Conservation (phyloP, 2,888 invertebrate species). For the Aricia artaxerxes region DNA sequence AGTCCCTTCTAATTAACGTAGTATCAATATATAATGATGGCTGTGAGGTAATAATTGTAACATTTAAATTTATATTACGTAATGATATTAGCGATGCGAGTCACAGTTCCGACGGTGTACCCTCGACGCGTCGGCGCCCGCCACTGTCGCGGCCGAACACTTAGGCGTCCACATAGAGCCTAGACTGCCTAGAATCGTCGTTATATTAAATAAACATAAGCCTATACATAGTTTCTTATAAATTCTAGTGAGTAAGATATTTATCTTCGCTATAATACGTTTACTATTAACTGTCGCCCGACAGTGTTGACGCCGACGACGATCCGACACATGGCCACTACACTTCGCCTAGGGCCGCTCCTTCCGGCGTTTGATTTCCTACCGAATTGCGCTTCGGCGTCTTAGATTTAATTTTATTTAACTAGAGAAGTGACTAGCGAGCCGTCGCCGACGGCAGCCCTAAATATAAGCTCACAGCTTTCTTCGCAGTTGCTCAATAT, state of each 20-base stretch:
- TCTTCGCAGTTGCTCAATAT: constrained; percentile 74
- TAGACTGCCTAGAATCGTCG: constrained; percentile 42
- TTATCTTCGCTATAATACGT: constrained; percentile 39
- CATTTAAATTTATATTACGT: constrained; percentile 79
- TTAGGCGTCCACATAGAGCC: constrained; percentile 43
- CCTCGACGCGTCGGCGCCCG: constrained; percentile 46
- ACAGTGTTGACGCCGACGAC: constrained; percentile 56
- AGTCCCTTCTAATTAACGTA: constrained; percentile 77
- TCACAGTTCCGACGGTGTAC: constrained; percentile 54
- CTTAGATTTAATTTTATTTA: constrained; percentile 19
- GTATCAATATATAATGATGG: constrained; percentile 81
- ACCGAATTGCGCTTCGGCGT: neutral
- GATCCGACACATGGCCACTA: constrained; percentile 47
- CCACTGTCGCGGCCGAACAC: constrained; percentile 42
- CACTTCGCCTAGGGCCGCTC: constrained; percentile 63
- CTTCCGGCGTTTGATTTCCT: constrained; percentile 27
- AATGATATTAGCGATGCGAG: constrained; percentile 64
- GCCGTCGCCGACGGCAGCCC: constrained; percentile 58
- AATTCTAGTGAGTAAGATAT: constrained; percentile 45
- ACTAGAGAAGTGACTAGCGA: constrained; percentile 11
- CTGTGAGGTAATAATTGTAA: constrained; percentile 79
- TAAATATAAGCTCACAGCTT: constrained; percentile 73
- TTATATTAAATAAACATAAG: constrained; percentile 40
- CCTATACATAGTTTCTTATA: constrained; percentile 45
- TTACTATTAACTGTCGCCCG: constrained; percentile 35